These are phyloP conservation scores for Oryzias celebensis DNA, from an alignment of 2,113 vertebrate genomes.

Conservation along the genomic window DNA sequence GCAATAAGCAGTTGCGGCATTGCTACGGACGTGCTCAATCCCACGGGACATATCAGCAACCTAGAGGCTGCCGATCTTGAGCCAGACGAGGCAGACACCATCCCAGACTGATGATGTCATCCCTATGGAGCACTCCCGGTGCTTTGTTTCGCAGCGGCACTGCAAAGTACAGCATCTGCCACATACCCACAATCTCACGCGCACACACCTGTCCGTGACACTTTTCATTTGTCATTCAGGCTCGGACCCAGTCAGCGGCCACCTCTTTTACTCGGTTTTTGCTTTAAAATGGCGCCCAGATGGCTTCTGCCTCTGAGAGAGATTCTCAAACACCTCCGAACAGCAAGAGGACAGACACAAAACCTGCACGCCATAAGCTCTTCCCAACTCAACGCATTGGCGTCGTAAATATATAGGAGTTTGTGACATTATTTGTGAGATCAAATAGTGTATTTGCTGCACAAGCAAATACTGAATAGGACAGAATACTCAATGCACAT, in stretches of 20 bases:
- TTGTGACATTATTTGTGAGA: slow-evolving; percentile 22
- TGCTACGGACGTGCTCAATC: slow-evolving; percentile 26
- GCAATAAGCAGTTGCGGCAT: slow-evolving; percentile 10
- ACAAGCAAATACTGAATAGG: slow-evolving; percentile 24
- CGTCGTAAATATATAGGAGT: slow-evolving; percentile 29
- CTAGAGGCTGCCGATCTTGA: slow-evolving; percentile 53
- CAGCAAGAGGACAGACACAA: slow-evolving; percentile 9
- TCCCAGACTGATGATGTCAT: slow-evolving; percentile 79
- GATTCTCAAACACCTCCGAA: slow-evolving; percentile 1
- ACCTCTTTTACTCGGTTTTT: slow-evolving; percentile 21
- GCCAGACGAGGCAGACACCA: slow-evolving; percentile 70
- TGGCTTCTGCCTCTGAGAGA: slow-evolving; percentile 16
- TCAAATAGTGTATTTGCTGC: slow-evolving; percentile 31
- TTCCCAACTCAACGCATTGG: slow-evolving; percentile 6
- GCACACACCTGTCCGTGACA: slow-evolving; percentile 57
- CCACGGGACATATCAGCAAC: slow-evolving; percentile 23
- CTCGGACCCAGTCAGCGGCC: slow-evolving; percentile 13
- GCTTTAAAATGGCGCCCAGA: slow-evolving; percentile 45
- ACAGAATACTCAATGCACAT: slow-evolving; percentile 5
- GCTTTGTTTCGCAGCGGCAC: slow-evolving; percentile 76
- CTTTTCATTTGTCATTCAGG: slow-evolving; percentile 49
- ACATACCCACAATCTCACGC: slow-evolving; percentile 22
- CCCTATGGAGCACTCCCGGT: slow-evolving; percentile 66
- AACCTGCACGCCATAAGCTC: slow-evolving; percentile 13
- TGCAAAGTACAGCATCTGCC: slow-evolving; percentile 69